These are phyloP conservation scores for Zaprionus obscuricornis DNA, from an alignment of 2,888 invertebrate genomes.

Conservation along the genomic window DNA sequence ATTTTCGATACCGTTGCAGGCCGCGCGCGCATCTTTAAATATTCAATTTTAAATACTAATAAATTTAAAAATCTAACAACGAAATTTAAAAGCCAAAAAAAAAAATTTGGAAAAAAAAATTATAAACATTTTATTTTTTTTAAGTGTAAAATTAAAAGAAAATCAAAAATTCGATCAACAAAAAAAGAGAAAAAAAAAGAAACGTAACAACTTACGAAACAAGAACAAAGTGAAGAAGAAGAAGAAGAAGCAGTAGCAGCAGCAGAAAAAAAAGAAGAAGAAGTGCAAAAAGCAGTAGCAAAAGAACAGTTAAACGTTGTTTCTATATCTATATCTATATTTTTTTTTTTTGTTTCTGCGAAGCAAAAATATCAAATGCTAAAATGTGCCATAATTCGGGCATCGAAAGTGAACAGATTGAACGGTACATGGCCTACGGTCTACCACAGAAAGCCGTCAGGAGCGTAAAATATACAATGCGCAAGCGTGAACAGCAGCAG, in stretches of 20 bases:
- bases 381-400: conserved; percentile 82
- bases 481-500: conserved; percentile 70
- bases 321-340: too few relatives aligned
- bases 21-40: conserved; percentile 31
- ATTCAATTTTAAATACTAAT: conserved; percentile 23
- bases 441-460: conserved; percentile 82
- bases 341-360: too few relatives aligned
- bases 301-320: conserved; percentile 21
- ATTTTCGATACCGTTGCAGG: conserved; percentile 3
- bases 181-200: conserved; percentile 2
- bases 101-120: conserved; percentile 16
- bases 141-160: conserved; percentile 30
- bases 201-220: not conserved
- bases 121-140: conserved; percentile 24
- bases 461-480: conserved; percentile 78
- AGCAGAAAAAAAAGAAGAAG: conserved; percentile 13
- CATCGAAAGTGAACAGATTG: conserved; percentile 81
- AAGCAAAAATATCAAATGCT: conserved; percentile 51
- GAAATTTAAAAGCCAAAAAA: conserved; percentile 9
- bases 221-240: too few relatives aligned
- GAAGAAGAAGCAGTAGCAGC: conserved; percentile 1
- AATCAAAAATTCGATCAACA: conserved; percentile 5
- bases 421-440: conserved; percentile 80
- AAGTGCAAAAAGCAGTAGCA: conserved; percentile 16
- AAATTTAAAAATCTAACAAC: conserved; percentile 30